phyloP scores from a whole-genome alignment of 2,113 vertebrate genomes.

The Myrmecophaga tridactyla region DNA sequence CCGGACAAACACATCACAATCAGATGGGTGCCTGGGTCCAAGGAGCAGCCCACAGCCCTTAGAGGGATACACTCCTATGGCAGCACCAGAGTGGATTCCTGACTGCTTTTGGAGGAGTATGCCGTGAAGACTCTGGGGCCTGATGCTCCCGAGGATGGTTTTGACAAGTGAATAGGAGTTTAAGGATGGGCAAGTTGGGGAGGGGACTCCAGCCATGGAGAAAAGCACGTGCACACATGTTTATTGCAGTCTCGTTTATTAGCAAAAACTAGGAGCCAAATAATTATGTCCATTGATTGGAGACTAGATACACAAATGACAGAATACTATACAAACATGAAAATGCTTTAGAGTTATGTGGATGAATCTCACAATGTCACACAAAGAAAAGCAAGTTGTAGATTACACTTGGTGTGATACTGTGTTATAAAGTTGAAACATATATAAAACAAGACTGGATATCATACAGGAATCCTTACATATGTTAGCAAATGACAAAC shows the following conservation, averaged over 20 bases:
- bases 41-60: background rate
- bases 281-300: background rate
- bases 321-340: background rate
- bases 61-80: background rate
- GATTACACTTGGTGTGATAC: background rate
- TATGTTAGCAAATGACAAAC: background rate
- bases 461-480: too few relatives aligned
- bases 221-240: background rate
- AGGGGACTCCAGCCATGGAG: background rate
- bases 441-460: background rate
- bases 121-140: background rate
- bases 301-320: background rate
- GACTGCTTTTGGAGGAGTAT: background rate
- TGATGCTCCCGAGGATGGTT: background rate
- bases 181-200: background rate
- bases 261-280: background rate
- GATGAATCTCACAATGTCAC: background rate
- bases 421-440: background rate
- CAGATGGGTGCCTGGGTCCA: background rate
- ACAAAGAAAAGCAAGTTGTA: background rate
- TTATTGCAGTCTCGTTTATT: background rate
- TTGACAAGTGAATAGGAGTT: background rate
- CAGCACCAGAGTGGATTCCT: background rate
- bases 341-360: background rate
- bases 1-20: background rate